Evolutionary conservation across 2,888 invertebrate species (phyloP), one percentile per base, ranked within the genome.

Genomic region (Philereme transversata): DNA sequence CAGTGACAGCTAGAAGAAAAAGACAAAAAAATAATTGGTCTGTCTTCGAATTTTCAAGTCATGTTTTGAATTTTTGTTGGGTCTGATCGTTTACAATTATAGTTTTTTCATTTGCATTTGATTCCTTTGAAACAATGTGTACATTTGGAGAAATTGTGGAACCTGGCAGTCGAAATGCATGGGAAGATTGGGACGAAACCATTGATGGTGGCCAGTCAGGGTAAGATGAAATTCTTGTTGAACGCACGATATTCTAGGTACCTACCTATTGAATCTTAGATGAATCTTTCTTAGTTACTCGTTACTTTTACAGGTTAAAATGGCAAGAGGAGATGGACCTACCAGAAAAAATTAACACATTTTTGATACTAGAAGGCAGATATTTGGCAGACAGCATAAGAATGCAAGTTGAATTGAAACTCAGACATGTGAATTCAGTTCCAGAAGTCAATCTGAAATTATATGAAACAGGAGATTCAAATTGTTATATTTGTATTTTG

Each of bases 111-210:
- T 11, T 45, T 45, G 11, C 7, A 45, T 7, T 43, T 43, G 5
- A 36, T 50, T 50, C 5, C 41, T 33, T 36, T 11, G 64, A 36
- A 60, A 66, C 34, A 40, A 90, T 90, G 90, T 73, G 71, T 69
- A 69, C 74, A 8, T 92, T 88, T 74, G 92, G 92, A 53, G 91
- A 90, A 82, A 90, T 92, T 61, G 77, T 75, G 46, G 91, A 90
- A 75, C 92, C 91, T 33, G 75, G 75, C 40, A 87, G 84, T 60
- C 78, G 92, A 55, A 79, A 83, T 62, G 79, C 83, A 36, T 91
- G 88, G 86, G 92, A 91, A 81, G 92, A 92, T 66, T 91, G 92
- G 92, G 91, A 91, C 73, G 90, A 88, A 58, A 68, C 67, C 57
- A 62, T 67, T 48, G 75, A 75, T 49, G 67, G 70, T 64, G 67